These are phyloP conservation scores for Malthinus seriepunctatus DNA, from an alignment of 2,888 invertebrate species.

Conservation along the genomic window DNA sequence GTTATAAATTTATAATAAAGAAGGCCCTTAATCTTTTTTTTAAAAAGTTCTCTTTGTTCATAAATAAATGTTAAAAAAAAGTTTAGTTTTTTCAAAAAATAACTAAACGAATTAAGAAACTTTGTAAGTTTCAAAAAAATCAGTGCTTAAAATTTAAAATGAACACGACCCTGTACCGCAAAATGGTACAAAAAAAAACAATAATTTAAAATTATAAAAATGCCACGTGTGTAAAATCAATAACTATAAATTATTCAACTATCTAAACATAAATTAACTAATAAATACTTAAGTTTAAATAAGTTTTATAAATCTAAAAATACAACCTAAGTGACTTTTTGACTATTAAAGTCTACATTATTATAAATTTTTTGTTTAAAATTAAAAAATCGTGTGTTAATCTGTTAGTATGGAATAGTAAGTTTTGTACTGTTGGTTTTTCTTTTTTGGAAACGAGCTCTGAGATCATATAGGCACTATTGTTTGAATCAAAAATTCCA, in stretches of 20 bases:
- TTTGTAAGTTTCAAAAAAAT: constrained; percentile 12
- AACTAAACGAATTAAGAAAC: constrained; percentile 14
- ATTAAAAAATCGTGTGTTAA: not conserved
- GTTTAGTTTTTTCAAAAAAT: constrained; percentile 11
- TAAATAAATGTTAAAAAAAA: not conserved
- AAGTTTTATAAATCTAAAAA: constrained; percentile 22
- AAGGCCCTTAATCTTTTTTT: too few species aligned
- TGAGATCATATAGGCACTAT: constrained; percentile 55
- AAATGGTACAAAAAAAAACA: constrained; percentile 22
- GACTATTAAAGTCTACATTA: constrained; percentile 25
- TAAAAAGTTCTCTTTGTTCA: too few species aligned
- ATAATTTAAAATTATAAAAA: constrained; percentile 22
- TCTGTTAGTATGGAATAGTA: constrained; percentile 40
- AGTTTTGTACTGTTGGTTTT: constrained; percentile 50
- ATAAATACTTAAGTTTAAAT: constrained; percentile 41
- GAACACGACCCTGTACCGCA: constrained; percentile 19
- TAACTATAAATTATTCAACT: constrained; percentile 32
- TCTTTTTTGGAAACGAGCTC: constrained; percentile 36
- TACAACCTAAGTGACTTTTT: constrained; percentile 34
- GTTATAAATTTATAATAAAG: too few species aligned
- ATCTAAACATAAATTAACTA: constrained; percentile 46
- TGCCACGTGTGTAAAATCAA: constrained; percentile 26
- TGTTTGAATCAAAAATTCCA: constrained; percentile 35
- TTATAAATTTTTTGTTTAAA: not conserved
- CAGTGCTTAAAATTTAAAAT: constrained; percentile 15